Evolutionary conservation across 2,113 vertebrate species (phyloP), one percentile per base, ranked within the genome.

Genomic region (Ascaphus truei): DNA sequence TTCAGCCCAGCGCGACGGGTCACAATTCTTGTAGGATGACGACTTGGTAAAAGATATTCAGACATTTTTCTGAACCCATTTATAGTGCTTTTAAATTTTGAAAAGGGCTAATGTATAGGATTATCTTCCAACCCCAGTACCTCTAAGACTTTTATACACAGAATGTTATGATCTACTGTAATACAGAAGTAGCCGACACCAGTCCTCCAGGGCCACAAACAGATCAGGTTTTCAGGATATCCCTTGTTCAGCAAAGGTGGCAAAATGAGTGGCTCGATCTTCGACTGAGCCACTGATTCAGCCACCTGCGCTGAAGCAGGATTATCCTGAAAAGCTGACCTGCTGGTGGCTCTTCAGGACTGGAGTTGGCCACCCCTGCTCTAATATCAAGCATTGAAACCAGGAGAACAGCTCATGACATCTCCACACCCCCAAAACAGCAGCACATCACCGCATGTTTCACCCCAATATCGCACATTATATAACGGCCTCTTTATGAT

Each of bases 401-500:
- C 83, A 85, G 86, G 84, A 86, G 81, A 89, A 87, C 75, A 86
- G 80, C 86, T 82, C 73, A 62, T 85, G 81, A 86, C 79, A 80
- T 78, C 76, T 81, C 86, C 60, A 16, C 83, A 77, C 75, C 82
- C 77, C 79, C 81, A n/a, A n/a, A 86, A 79, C 74, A 76, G n/a
- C n/a, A 79, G 69, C 62, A 5, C 57, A 76, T 72, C 67, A 56
- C 71, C n/a, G n/a, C n/a, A n/a, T n/a, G n/a, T n/a, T n/a, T n/a
- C n/a, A n/a, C n/a, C n/a, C n/a, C 15, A 56, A 61, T 65, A 59
- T 63, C 53, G 41, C 22, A 62, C 60, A 47, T 88, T 92, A 96
- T 79, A 96, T 86, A 65, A 98, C 77, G 81, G 94, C 92, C 83
- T 99, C 97, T 84, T 98, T 98, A 86, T 99, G 97, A 84, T 99